Evolutionary conservation across 2,113 vertebrate genomes (phyloP), one percentile per base, ranked within the genome.

Genomic region (Solenodon paradoxus): DNA sequence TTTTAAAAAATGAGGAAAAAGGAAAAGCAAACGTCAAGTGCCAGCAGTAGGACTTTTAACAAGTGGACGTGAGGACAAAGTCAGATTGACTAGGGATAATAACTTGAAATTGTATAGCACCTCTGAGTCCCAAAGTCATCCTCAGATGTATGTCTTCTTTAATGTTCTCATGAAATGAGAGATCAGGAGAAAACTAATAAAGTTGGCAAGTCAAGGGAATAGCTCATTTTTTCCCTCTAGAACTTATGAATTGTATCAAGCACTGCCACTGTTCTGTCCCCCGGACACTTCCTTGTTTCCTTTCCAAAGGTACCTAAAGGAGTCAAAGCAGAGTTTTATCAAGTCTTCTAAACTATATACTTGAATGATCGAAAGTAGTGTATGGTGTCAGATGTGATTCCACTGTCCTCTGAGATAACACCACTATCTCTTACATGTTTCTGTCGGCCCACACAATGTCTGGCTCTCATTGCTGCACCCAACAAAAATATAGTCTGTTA

Each of bases 401-500:
- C 61, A 30, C 49, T 83, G 32, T 53, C 55, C 88, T 92, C 89
- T 82, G 51, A 77, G 85, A 38, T 78, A 85, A 92, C 68, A 30
- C 66, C 45, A 5, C 42, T 35, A 26, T 64, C 88, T 89, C 51
- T 40, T 3, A 19, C 24, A 3, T 40, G 59, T 53, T 55, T 81
- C 40, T 42, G 15, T 57, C 47, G 83, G 80, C 26, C 22, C 35
- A 72, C 45, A 42, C 8, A 9, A 26, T 42, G 12, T 57, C 45
- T 96, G 32, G 45, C 69, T 74, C 17, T 26, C 63, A 15, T 86
- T 26, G 35, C 35, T 32, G 66, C 77, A 85, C 78, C 9, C 66
- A 74, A 28, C 71, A 94, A 78, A 92, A 81, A 49, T 64, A 94
- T 91, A 82, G 55, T 79, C 66, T 86, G 32, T 42, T 71, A 22